Base-by-base conservation (phyloP, 2,888 invertebrate genomes). In the Synergus laeviventris region DNA sequence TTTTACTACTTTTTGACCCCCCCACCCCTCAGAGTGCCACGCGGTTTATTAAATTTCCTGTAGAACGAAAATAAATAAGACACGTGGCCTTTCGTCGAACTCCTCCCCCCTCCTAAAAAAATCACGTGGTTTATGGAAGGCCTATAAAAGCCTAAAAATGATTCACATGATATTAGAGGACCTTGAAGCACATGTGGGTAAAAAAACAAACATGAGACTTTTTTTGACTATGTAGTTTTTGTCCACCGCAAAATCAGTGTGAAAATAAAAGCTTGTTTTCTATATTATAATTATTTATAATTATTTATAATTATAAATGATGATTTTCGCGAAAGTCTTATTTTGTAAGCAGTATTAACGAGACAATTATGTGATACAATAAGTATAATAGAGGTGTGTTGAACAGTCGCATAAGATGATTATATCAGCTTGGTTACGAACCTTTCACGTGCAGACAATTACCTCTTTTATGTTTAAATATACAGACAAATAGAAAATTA, bases 391-490 rank as follows among this genome's bases (percentile, higher is more conserved):
- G n/a, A 36, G 11, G 36, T 18, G 24, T 8, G 36, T 59, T 31
- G 18, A 21, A 56, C 16, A 36, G 56, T 54, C 54, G 54, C 38
- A 36, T 18, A 36, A 73, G 73, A 16, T 36, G 36, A 14, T 73
- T 38, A 73, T 18, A 73, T 31, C 11, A 31, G 38, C 38, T 54
- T 31, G 49, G 54, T 73, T 36, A 54, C 56, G 24, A 66, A 45
- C 42, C 24, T 66, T 42, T 16, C 45, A 42, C 66, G 24, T n/a
- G 42, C 42, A 45, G n/a, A 42, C 16, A 66, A 45, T 45, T 45
- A 66, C 24, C 7, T 14, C 4, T 9, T 66, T 21, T 2, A 21
- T 16, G 16, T 66, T 66, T 11, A 54, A 16, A 73, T 42, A 64
- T 18, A 39, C 18, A 60, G 16, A 18, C n/a, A 64, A 21, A 39